These are phyloP conservation scores for Lepidothrix coronata DNA, from an alignment of 2,113 vertebrate genomes.

Conservation along the genomic window DNA sequence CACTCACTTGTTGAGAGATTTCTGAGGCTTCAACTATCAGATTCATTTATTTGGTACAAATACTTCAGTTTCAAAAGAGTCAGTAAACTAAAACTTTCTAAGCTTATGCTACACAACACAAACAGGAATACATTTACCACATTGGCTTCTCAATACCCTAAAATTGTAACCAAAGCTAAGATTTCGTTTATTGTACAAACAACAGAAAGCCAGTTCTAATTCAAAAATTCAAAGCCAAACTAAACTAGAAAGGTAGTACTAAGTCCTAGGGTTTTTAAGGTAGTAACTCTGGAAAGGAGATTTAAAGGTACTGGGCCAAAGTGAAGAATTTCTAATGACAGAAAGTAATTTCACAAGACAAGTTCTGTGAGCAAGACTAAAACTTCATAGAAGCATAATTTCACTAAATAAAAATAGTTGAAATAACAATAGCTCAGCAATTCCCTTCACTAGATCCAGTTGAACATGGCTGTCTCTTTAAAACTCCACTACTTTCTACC, in stretches of 20 bases:
- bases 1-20: not conserved
- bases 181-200: not conserved
- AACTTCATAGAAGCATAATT: not conserved
- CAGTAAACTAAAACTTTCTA: not conserved
- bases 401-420: not conserved
- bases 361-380: not conserved
- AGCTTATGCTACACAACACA: not conserved
- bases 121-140: not conserved
- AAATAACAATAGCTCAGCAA: not conserved
- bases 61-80: not conserved
- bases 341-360: not conserved
- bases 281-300: not conserved
- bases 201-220: not conserved
- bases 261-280: not conserved
- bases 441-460: not conserved
- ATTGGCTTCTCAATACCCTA: not conserved
- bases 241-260: not conserved
- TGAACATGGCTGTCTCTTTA: not conserved
- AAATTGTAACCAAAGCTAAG: not conserved
- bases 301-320: not conserved
- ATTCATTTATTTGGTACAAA: not conserved
- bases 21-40: not conserved
- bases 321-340: not conserved
- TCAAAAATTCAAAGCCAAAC: not conserved
- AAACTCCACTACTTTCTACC: not conserved